Conservation (phyloP, 2,888 invertebrate species). For the Clitarchus hookeri region DNA sequence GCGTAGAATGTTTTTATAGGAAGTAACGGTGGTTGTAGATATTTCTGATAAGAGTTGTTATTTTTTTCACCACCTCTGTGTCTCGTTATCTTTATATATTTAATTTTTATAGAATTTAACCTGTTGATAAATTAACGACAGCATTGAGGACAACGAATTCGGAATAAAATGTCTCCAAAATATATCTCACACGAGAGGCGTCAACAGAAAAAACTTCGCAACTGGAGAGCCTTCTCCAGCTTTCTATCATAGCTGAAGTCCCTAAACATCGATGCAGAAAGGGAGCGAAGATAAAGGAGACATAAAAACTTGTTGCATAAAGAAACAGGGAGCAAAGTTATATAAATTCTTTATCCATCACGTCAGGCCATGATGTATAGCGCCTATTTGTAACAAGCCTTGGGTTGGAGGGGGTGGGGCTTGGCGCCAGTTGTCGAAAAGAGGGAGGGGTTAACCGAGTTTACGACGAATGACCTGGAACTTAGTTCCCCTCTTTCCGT, state of each 20-base stretch:
- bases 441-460: slow-evolving; percentile 5
- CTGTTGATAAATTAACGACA: too few species aligned
- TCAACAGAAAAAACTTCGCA: not conserved
- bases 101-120: too few species aligned
- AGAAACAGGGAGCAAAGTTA: not conserved
- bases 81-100: too few species aligned
- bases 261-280: not conserved
- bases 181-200: not conserved
- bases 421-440: not conserved
- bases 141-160: too few species aligned
- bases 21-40: too few species aligned
- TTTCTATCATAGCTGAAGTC: not conserved
- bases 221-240: not conserved
- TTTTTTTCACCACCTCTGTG: too few species aligned
- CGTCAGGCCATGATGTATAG: slow-evolving; percentile 17
- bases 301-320: slow-evolving; percentile 14
- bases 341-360: slow-evolving; percentile 20
- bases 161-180: not conserved
- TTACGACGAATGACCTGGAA: slow-evolving; percentile 21
- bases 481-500: not conserved
- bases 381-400: slow-evolving; percentile 11
- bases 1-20: too few species aligned
- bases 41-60: too few species aligned
- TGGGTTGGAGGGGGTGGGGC: not conserved
- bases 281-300: not conserved